Evolutionary conservation across 2,113 vertebrate species (phyloP).

Genomic region (Peromyscus maniculatus): DNA sequence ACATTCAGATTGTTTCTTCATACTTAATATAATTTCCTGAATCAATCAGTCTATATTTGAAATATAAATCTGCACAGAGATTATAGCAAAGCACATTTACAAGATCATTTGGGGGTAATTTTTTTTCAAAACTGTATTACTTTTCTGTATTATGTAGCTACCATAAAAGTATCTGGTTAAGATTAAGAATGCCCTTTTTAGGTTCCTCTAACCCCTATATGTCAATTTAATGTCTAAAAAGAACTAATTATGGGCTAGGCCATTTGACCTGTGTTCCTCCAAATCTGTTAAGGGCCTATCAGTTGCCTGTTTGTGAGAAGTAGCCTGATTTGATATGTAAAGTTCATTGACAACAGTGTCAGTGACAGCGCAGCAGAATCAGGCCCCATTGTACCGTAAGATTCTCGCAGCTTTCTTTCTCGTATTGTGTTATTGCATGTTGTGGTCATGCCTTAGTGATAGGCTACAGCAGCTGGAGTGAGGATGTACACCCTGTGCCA

Average conservation of each 20-base stretch:
- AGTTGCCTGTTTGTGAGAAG: neutral
- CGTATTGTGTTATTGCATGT: neutral
- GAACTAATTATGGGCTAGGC: neutral
- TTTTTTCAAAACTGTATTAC: neutral
- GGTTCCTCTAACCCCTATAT: neutral
- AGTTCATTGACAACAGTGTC: neutral
- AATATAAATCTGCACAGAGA: neutral
- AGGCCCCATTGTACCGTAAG: neutral
- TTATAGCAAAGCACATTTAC: neutral
- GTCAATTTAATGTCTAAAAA: neutral
- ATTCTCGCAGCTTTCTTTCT: neutral
- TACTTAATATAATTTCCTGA: neutral
- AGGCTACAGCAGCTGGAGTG: neutral
- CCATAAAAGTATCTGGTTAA: conserved; percentile 9
- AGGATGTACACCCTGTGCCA: neutral
- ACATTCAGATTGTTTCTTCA: neutral
- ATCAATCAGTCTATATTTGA: neutral
- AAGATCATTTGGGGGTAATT: neutral
- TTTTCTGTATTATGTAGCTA: neutral
- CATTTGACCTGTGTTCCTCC: neutral
- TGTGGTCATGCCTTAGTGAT: neutral
- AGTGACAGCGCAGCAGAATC: neutral
- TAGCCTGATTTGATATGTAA: neutral
- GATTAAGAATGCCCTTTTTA: neutral
- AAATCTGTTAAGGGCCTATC: neutral